A percentile compares a stretch with the other conserved stretches of the same genome.
These are phyloP conservation scores for Oscheius sp. DNA, from an alignment of 2,888 invertebrate genomes.

Conservation along the genomic window DNA sequence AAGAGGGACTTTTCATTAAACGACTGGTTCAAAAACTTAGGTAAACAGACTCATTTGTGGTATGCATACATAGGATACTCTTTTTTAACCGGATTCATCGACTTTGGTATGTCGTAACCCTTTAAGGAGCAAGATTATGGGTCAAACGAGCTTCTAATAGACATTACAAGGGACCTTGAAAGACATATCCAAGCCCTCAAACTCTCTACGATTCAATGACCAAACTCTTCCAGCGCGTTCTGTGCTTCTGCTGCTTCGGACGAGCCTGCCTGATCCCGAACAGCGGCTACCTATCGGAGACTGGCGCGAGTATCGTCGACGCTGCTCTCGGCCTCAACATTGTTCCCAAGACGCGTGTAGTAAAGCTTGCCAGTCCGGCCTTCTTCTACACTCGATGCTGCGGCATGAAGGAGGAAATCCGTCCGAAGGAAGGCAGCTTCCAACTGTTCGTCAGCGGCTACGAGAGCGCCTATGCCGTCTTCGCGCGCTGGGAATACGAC, in stretches of 20 bases:
- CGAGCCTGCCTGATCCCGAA: slow-evolving; percentile 97
- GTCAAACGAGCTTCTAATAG: too few relatives aligned
- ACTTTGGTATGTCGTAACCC: too few relatives aligned
- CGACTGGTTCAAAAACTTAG: too few relatives aligned
- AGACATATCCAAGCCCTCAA: too few relatives aligned
- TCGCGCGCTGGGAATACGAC: slow-evolving; percentile 79
- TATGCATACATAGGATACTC: too few relatives aligned
- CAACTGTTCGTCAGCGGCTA: slow-evolving; percentile 95
- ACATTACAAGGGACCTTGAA: too few relatives aligned
- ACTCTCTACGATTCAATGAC: slow-evolving; percentile 72
- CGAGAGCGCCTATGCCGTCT: slow-evolving; percentile 96
- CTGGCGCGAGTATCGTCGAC: slow-evolving; percentile 96
- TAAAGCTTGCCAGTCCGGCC: slow-evolving; percentile 93
- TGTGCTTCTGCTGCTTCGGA: slow-evolving; percentile 92
- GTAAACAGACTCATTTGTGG: too few relatives aligned
- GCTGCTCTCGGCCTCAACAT: slow-evolving; percentile 85
- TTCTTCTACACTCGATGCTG: slow-evolving; percentile 85
- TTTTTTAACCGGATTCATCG: too few relatives aligned
- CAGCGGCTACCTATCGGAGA: slow-evolving; percentile 97
- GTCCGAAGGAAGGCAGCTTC: slow-evolving; percentile 68
- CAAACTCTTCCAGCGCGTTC: slow-evolving; percentile 85
- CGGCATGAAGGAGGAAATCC: slow-evolving; percentile 48
- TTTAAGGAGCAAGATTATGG: too few relatives aligned
- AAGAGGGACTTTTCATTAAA: too few relatives aligned
- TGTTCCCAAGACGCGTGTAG: slow-evolving; percentile 93